These are phyloP conservation scores for Cheilosia pagana DNA, from an alignment of 2,888 invertebrate genomes.

Conservation along the genomic window DNA sequence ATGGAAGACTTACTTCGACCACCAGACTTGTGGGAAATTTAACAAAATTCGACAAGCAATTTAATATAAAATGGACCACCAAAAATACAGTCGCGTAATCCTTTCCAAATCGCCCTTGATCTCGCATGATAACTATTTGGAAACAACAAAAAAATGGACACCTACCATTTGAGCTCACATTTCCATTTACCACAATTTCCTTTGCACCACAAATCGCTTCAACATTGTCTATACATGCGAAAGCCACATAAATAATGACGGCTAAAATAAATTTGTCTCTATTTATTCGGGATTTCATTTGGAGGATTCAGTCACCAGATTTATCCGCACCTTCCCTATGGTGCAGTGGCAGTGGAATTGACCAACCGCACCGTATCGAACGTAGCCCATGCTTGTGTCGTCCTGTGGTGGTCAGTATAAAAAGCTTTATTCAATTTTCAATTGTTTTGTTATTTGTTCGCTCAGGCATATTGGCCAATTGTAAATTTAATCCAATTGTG, in stretches of 20 bases:
- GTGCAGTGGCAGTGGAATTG: slow-evolving; percentile 1
- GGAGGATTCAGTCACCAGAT: slow-evolving; percentile 74
- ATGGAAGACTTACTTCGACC: neutral
- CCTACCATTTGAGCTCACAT: slow-evolving; percentile 24
- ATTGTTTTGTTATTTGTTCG: slow-evolving; percentile 78
- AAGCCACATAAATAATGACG: slow-evolving; percentile 75
- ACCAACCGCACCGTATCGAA: slow-evolving; percentile 53
- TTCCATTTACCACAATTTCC: slow-evolving; percentile 63
- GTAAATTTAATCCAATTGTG: slow-evolving; percentile 77
- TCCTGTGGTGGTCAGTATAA: slow-evolving; percentile 74
- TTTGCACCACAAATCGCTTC: slow-evolving; percentile 74
- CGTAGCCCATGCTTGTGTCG: slow-evolving; percentile 29
- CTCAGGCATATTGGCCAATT: slow-evolving; percentile 77
- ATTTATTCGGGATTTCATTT: slow-evolving; percentile 74
- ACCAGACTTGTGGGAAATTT: neutral
- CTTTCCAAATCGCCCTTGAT: slow-evolving; percentile 50
- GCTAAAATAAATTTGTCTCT: slow-evolving; percentile 75
- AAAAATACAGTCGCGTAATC: slow-evolving; percentile 21
- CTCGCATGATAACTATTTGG: neutral
- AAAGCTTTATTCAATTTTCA: slow-evolving; percentile 77
- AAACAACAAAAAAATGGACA: slow-evolving; percentile 19
- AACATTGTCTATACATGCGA: slow-evolving; percentile 72
- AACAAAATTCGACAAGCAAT: neutral
- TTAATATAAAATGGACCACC: neutral
- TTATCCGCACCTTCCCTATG: slow-evolving; percentile 68